These are phyloP conservation scores for Adelosebastes latens DNA, from an alignment of 2,797 vertebrate species.

Conservation along the genomic window DNA sequence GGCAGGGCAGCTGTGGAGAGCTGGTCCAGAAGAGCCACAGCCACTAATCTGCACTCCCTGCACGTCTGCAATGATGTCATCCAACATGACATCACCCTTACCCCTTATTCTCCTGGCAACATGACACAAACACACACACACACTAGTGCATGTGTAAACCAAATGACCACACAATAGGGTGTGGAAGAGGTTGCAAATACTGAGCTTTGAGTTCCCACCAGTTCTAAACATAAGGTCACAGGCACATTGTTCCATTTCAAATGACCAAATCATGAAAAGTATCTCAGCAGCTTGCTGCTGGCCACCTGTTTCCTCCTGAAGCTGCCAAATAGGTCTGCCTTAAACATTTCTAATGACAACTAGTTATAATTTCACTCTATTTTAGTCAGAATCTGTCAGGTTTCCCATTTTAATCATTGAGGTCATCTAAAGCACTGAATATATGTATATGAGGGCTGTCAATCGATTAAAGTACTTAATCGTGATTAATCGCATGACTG, in stretches of 20 bases:
- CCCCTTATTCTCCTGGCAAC: conserved; percentile 28
- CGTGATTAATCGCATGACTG: too few species aligned
- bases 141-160: not conserved
- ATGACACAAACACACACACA: conserved; percentile 19
- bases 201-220: conserved; percentile 1
- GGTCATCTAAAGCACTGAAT: not conserved
- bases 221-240: conserved; percentile 28
- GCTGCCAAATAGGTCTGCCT: not conserved
- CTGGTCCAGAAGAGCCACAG: conserved; percentile 21
- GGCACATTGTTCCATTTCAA: conserved; percentile 8
- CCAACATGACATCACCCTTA: conserved; percentile 74
- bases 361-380: not conserved
- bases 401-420: not conserved
- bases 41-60: conserved; percentile 59
- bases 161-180: conserved; percentile 32
- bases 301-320: conserved; percentile 52
- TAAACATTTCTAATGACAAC: not conserved
- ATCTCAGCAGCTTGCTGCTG: not conserved
- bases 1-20: conserved; percentile 55
- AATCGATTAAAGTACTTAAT: too few species aligned
- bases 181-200: conserved; percentile 16
- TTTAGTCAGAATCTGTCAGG: not conserved
- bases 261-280: conserved; percentile 9
- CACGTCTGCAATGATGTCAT: conserved; percentile 76
- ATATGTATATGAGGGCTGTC: not conserved